Evolutionary conservation across 2,113 vertebrate species (phyloP).

Genomic region (Addax nasomaculatus): DNA sequence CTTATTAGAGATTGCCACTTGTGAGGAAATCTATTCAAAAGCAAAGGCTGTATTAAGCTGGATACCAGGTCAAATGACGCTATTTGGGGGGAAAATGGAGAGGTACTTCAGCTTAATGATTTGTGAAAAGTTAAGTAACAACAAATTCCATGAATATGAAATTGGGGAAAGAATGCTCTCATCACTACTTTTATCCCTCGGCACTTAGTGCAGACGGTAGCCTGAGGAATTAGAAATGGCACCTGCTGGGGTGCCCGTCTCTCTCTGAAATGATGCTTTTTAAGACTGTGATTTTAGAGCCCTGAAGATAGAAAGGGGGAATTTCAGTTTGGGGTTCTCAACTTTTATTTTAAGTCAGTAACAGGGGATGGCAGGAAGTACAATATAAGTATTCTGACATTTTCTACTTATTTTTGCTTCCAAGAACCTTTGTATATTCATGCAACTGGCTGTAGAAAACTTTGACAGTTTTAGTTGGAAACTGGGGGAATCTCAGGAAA

Average conservation of each 20-base stretch:
- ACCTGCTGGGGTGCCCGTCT: constrained; percentile 57
- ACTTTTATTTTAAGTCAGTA: constrained; percentile 46
- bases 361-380: constrained; percentile 48
- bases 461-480: constrained; percentile 49
- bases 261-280: constrained; percentile 61
- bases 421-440: constrained; percentile 66
- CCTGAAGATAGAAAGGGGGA: constrained; percentile 28
- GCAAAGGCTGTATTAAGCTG: constrained; percentile 79
- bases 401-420: constrained; percentile 58
- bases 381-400: constrained; percentile 56
- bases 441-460: constrained; percentile 28
- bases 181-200: constrained; percentile 60
- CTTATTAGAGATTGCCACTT: constrained; percentile 81
- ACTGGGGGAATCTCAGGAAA: constrained; percentile 39
- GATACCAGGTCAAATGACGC: constrained; percentile 79
- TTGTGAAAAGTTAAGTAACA: constrained; percentile 81
- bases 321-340: constrained; percentile 51
- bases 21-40: constrained; percentile 82
- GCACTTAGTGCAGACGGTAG: constrained; percentile 29
- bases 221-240: constrained; percentile 68
- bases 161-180: constrained; percentile 70
- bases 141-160: constrained; percentile 84
- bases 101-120: constrained; percentile 82
- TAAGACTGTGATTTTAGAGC: constrained; percentile 53
- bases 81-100: constrained; percentile 78